Percentiles rank a stretch among this genome's conserved stretches.
phyloP scores from a whole-genome alignment of 64 coral and sea anemone species.

The Montipora efflorescens region DNA sequence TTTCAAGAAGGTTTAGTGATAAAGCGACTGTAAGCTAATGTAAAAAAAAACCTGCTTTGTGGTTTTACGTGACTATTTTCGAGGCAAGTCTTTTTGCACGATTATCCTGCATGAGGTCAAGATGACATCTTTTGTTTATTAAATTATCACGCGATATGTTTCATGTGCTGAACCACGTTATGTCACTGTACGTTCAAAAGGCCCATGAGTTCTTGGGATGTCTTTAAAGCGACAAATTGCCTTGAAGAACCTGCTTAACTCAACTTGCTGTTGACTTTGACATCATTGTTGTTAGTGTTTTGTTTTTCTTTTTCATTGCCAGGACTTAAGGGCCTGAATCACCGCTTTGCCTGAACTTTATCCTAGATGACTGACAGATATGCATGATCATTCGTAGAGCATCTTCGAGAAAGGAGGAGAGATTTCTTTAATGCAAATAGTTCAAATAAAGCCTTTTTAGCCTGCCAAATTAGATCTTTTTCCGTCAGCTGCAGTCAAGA shows the following conservation, averaged over 20 bases:
- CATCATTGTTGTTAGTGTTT: neutral
- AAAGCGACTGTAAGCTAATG: neutral
- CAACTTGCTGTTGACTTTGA: neutral
- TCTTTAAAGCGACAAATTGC: neutral
- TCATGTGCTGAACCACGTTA: neutral
- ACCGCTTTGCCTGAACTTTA: too few relatives aligned
- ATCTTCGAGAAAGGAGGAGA: neutral
- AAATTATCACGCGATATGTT: neutral
- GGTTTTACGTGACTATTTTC: neutral
- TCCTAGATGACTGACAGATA: neutral
- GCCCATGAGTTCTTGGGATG: neutral
- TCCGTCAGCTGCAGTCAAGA: too few relatives aligned
- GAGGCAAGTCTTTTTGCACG: neutral
- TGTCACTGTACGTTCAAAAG: neutral
- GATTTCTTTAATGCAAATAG: too few relatives aligned
- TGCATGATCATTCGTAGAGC: neutral
- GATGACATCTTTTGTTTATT: neutral
- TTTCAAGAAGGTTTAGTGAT: neutral
- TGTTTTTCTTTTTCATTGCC: neutral
- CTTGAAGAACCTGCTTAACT: neutral
- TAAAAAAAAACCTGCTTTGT: neutral
- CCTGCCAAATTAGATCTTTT: too few relatives aligned
- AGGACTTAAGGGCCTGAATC: neutral
- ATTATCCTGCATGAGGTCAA: neutral
- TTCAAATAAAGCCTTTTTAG: too few relatives aligned